Evolutionary conservation across 2,888 invertebrate genomes (phyloP).

Genomic region (Meiosimyza decipiens): DNA sequence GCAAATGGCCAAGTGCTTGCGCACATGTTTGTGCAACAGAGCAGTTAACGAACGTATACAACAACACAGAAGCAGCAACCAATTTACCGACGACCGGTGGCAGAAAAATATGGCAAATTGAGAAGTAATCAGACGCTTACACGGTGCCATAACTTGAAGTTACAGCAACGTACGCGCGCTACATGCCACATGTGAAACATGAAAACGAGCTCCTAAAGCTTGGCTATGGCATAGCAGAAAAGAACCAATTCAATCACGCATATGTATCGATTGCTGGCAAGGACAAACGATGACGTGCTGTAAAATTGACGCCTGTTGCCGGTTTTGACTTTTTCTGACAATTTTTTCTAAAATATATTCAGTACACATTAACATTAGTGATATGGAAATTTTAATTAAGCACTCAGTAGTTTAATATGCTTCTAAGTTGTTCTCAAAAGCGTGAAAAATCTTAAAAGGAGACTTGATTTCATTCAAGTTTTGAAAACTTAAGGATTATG

Average conservation of each 20-base stretch:
- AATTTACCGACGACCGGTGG: neutral
- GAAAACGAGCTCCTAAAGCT: too few species aligned
- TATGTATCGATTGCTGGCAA: neutral
- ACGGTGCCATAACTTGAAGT: slow-evolving; percentile 46
- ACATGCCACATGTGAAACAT: too few species aligned
- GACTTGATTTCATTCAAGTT: too few species aligned
- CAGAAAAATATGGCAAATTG: slow-evolving; percentile 41
- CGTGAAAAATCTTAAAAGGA: too few species aligned
- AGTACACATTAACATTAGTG: neutral
- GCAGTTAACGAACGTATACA: neutral
- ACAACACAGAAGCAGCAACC: neutral
- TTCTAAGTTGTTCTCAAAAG: too few species aligned
- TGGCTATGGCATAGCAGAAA: neutral
- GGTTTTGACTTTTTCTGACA: too few species aligned
- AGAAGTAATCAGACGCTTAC: slow-evolving; percentile 42
- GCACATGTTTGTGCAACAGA: slow-evolving; percentile 15
- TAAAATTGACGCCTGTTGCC: too few species aligned
- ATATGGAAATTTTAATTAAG: too few species aligned
- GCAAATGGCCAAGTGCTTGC: slow-evolving; percentile 11
- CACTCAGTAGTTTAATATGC: too few species aligned
- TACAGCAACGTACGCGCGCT: slow-evolving; percentile 35
- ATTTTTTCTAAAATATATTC: neutral
- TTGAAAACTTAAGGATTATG: too few species aligned
- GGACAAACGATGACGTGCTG: too few species aligned
- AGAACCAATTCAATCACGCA: too few species aligned